A percentile compares a stretch with the other conserved stretches of the same genome.
phyloP scores from a whole-genome alignment of 2,113 vertebrate genomes.

The Rhinichthys klamathensis region DNA sequence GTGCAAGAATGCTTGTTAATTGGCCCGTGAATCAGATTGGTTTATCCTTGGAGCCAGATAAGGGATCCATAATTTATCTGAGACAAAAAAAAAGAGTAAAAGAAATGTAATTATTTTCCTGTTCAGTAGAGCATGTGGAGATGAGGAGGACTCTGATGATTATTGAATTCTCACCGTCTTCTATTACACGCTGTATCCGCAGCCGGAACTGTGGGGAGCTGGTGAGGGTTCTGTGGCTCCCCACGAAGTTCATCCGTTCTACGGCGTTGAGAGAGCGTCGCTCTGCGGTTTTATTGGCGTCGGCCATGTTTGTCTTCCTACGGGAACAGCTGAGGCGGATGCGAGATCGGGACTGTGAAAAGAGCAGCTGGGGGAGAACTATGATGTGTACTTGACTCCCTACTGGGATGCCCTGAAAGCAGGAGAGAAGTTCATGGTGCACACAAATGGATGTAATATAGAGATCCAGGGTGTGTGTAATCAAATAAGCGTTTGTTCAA shows the following conservation, averaged over 20 bases:
- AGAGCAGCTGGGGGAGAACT: slow-evolving; percentile 49
- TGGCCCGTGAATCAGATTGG: slow-evolving; percentile 45
- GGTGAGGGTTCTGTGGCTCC: slow-evolving; percentile 26
- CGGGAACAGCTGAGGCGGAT: slow-evolving; percentile 41
- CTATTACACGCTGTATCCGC: slow-evolving; percentile 17
- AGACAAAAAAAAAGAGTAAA: slow-evolving; percentile 47
- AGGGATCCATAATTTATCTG: slow-evolving; percentile 53
- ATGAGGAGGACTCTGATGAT: slow-evolving; percentile 31
- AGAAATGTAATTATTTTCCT: slow-evolving; percentile 52
- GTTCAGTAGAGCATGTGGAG: slow-evolving; percentile 39
- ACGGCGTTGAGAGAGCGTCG: background rate
- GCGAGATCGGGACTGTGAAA: slow-evolving; percentile 32
- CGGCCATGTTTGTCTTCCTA: slow-evolving; percentile 35
- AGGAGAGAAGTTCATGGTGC: background rate
- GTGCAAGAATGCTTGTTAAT: slow-evolving; percentile 46
- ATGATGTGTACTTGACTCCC: slow-evolving; percentile 38
- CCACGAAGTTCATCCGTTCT: slow-evolving; percentile 12
- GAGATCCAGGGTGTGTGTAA: background rate
- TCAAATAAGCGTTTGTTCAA: background rate
- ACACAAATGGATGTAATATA: background rate
- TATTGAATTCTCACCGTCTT: slow-evolving; percentile 39
- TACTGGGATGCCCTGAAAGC: slow-evolving; percentile 30
- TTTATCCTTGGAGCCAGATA: slow-evolving; percentile 49
- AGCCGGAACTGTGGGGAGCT: slow-evolving; percentile 23
- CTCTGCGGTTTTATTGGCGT: slow-evolving; percentile 16